Conservation (phyloP, 2,888 invertebrate species). For the Taenaris catops region DNA sequence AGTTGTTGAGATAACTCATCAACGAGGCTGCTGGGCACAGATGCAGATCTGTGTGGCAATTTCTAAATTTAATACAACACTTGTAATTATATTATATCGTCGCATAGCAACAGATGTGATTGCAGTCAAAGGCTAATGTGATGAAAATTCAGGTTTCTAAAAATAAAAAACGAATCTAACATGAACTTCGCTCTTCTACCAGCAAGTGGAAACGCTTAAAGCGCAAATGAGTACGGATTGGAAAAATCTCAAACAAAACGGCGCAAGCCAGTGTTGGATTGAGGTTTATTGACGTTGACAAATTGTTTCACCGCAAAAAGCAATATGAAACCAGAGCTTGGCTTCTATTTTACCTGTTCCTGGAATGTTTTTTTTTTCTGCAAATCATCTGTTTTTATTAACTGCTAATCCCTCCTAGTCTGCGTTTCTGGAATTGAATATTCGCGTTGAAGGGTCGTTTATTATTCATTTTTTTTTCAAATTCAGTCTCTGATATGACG, state of each 20-base stretch:
- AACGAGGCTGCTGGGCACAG: no score
- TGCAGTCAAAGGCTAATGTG: no score
- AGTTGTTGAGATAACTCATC: no score
- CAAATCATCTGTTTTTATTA: conserved; percentile 23
- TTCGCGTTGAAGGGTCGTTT: conserved; percentile 3
- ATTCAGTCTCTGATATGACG: no score
- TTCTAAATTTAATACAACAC: no score
- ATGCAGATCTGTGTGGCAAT: no score
- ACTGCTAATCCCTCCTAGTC: conserved; percentile 8
- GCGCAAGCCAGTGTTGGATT: conserved; percentile 15
- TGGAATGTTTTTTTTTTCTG: conserved; percentile 13
- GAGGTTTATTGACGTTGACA: conserved; percentile 24
- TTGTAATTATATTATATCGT: no score
- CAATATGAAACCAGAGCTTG: conserved; percentile 17
- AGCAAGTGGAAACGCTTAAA: conserved; percentile 13
- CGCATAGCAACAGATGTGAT: no score
- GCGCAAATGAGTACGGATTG: conserved; percentile 13
- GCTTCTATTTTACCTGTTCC: conserved; percentile 20
- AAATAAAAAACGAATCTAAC: no score
- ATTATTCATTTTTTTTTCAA: no score
- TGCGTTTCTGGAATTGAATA: conserved; percentile 8
- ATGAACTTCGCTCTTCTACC: conserved; percentile 1
- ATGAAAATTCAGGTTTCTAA: no score
- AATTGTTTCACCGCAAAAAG: conserved; percentile 22
- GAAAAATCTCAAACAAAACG: conserved; percentile 18